Evolutionary conservation across 2,888 invertebrate genomes (phyloP).

Genomic region (Drosophila monieri): DNA sequence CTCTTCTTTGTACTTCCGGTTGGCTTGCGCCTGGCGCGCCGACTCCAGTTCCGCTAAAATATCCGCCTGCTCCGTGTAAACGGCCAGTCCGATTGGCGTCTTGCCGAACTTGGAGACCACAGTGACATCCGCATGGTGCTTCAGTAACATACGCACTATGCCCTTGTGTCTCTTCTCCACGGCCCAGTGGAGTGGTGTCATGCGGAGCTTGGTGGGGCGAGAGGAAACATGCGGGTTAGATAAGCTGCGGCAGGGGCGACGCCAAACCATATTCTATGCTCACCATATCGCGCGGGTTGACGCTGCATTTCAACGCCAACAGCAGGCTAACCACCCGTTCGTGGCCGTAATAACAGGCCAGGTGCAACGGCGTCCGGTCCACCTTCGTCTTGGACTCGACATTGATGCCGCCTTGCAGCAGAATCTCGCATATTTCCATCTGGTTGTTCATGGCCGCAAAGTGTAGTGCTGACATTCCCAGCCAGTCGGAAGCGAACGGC

Average conservation of each 20-base stretch:
- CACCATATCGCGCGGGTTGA: constrained; percentile 92
- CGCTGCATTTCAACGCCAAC: constrained; percentile 88
- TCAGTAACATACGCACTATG: constrained; percentile 89
- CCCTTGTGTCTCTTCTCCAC: constrained; percentile 91
- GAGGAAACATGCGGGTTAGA: constrained; percentile 1
- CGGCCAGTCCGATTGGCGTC: constrained; percentile 88
- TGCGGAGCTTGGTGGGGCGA: constrained; percentile 86
- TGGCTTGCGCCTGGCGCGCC: constrained; percentile 80
- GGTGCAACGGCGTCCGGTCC: constrained; percentile 95
- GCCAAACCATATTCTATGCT: not conserved
- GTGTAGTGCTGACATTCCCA: constrained; percentile 95
- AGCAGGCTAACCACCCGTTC: constrained; percentile 89
- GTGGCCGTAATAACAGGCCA: constrained; percentile 94
- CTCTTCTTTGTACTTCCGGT: constrained; percentile 78
- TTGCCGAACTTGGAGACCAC: constrained; percentile 90
- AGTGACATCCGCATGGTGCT: constrained; percentile 89
- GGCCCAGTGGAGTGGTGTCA: constrained; percentile 98
- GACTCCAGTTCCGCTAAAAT: constrained; percentile 86
- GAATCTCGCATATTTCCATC: constrained; percentile 90
- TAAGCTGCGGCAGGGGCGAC: not conserved
- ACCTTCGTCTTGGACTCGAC: constrained; percentile 96
- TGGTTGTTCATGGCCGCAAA: constrained; percentile 93
- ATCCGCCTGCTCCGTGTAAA: constrained; percentile 87
- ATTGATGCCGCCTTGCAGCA: constrained; percentile 93
- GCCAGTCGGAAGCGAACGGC: constrained; percentile 96